phyloP scores from a whole-genome alignment of 2,113 vertebrate genomes.

The Gavialis gangeticus region DNA sequence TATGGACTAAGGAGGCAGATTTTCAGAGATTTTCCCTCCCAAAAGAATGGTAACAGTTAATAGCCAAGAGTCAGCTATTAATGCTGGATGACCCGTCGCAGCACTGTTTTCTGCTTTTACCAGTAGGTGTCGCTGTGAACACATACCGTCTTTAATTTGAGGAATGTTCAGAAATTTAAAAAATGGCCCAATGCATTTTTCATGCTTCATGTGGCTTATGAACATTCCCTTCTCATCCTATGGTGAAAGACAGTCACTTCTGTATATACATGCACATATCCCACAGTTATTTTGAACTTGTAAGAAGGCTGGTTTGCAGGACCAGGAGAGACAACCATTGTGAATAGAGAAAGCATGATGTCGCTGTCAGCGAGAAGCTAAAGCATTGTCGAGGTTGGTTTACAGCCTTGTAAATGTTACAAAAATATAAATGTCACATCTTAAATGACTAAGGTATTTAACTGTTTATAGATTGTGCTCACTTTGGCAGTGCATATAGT shows the following conservation, averaged over 20 bases:
- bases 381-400: not conserved
- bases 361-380: not conserved
- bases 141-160: not conserved
- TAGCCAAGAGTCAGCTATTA: not conserved
- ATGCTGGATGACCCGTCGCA: not conserved
- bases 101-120: slow-evolving; percentile 23
- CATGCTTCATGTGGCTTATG: not conserved
- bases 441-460: not conserved
- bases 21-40: not conserved
- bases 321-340: not conserved
- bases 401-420: not conserved
- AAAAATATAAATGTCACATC: not conserved
- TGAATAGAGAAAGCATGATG: not conserved
- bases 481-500: too few species aligned
- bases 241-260: not conserved
- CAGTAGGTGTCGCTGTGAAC: slow-evolving; percentile 79
- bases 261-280: not conserved
- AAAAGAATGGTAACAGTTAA: not conserved
- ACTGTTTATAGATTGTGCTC: not conserved
- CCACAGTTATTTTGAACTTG: not conserved
- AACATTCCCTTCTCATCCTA: slow-evolving; percentile 27
- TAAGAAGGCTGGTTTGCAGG: not conserved
- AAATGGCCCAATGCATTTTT: not conserved
- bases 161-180: not conserved
- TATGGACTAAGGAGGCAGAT: not conserved